phyloP scores from a whole-genome alignment of 2,888 invertebrate species.

The Endotricha flammealis region DNA sequence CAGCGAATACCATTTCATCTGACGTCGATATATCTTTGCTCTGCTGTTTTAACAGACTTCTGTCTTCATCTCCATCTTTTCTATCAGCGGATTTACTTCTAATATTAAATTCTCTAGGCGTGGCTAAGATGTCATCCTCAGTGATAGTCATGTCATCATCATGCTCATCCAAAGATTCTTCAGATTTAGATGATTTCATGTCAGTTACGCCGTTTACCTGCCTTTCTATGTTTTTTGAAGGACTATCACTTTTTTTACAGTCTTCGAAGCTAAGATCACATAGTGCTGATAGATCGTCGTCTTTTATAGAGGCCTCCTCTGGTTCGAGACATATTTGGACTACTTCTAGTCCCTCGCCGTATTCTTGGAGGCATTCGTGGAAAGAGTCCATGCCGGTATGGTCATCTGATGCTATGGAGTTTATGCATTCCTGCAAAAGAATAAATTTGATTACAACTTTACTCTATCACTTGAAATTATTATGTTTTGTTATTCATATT shows the following conservation, averaged over 20 bases:
- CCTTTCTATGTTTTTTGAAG: slow-evolving; percentile 31
- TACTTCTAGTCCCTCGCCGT: slow-evolving; percentile 80
- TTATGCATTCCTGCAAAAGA: slow-evolving; percentile 66
- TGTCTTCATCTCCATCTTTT: slow-evolving; percentile 37
- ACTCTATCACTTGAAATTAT: no score
- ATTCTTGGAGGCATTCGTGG: slow-evolving; percentile 82
- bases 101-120: slow-evolving; percentile 54
- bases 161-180: slow-evolving; percentile 62
- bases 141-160: slow-evolving; percentile 74
- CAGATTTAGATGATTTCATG: slow-evolving; percentile 59
- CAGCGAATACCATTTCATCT: slow-evolving; percentile 75
- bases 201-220: slow-evolving; percentile 51
- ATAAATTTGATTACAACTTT: slow-evolving; percentile 1
- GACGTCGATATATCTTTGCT: slow-evolving; percentile 74
- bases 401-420: slow-evolving; percentile 79
- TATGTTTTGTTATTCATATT: no score
- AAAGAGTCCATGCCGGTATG: slow-evolving; percentile 81
- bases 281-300: slow-evolving; percentile 66
- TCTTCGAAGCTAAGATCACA: slow-evolving; percentile 69
- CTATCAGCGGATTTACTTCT: slow-evolving; percentile 52
- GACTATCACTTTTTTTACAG: slow-evolving; percentile 36
- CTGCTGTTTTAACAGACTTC: slow-evolving; percentile 62
- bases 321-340: slow-evolving; percentile 81
- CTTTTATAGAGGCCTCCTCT: slow-evolving; percentile 75
- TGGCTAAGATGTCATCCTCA: slow-evolving; percentile 60